Evolutionary conservation across 2,888 invertebrate species (phyloP).

Genomic region (Agriotes lineatus): DNA sequence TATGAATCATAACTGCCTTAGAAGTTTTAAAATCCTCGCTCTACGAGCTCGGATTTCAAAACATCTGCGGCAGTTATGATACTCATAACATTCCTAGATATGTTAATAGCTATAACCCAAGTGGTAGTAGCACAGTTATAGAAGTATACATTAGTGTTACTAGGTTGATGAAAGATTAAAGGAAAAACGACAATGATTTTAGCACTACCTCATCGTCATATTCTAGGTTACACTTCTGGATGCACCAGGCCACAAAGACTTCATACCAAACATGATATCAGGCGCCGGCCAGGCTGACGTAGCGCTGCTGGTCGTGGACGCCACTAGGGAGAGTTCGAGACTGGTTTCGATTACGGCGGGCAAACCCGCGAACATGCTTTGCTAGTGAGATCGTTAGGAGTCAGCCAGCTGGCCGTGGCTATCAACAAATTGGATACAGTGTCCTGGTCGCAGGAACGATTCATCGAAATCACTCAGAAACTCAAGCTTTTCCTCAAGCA

Average conservation of each 20-base stretch:
- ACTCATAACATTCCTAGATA: too few relatives aligned
- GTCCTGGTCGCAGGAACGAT: constrained; percentile 92
- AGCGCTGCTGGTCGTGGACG: constrained; percentile 95
- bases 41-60: too few relatives aligned
- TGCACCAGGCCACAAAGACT: constrained; percentile 99
- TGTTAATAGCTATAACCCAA: too few relatives aligned
- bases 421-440: constrained; percentile 98
- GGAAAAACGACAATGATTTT: too few relatives aligned
- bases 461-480: constrained; percentile 88
- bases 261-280: constrained; percentile 99
- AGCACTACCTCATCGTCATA: too few relatives aligned
- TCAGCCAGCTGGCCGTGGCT: constrained; percentile 93
- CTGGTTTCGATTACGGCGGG: constrained; percentile 97
- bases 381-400: constrained; percentile 89
- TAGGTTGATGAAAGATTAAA: too few relatives aligned
- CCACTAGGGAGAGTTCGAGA: constrained; percentile 98
- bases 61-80: too few relatives aligned
- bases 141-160: too few relatives aligned
- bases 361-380: constrained; percentile 98
- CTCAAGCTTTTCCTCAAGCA: constrained; percentile 87
- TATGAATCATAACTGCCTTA: too few relatives aligned
- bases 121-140: too few relatives aligned
- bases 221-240: constrained; percentile 84
- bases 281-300: constrained; percentile 99
- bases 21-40: too few relatives aligned